Evolutionary conservation across 2,888 invertebrate genomes (phyloP).

Genomic region (Microchrysa polita): DNA sequence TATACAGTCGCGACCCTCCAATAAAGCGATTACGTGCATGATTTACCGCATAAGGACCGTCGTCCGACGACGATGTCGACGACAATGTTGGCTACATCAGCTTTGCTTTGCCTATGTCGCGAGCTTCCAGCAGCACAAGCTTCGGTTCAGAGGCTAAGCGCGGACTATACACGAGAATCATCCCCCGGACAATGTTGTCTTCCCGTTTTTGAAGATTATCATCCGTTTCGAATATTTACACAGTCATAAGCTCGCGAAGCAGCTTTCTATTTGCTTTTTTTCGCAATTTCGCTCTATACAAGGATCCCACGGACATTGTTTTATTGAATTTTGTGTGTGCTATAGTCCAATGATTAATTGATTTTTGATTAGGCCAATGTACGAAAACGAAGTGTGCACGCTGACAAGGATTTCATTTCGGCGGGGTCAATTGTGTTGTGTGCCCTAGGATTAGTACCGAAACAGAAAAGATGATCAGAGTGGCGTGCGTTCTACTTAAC

Average conservation of each 20-base stretch:
- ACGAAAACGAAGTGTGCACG: neutral
- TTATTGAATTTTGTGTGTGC: slow-evolving; percentile 40
- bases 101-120: neutral
- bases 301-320: slow-evolving; percentile 27
- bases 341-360: slow-evolving; percentile 38
- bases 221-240: slow-evolving; percentile 40
- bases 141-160: no score
- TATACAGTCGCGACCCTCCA: slow-evolving; percentile 40
- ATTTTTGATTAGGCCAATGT: slow-evolving; percentile 37
- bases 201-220: slow-evolving; percentile 30
- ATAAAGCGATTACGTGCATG: slow-evolving; percentile 45
- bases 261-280: neutral
- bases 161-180: neutral
- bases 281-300: slow-evolving; percentile 12
- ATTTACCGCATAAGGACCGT: slow-evolving; percentile 39
- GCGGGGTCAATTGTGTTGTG: slow-evolving; percentile 29
- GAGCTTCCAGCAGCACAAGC: slow-evolving; percentile 1
- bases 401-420: neutral
- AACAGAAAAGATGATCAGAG: slow-evolving; percentile 6
- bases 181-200: slow-evolving; percentile 6
- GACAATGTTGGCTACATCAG: neutral
- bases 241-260: slow-evolving; percentile 27
- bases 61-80: slow-evolving; percentile 7
- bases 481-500: neutral
- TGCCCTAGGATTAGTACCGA: neutral